Conservation (phyloP, 2,888 invertebrate genomes). For the Eupithecia subfuscata region DNA sequence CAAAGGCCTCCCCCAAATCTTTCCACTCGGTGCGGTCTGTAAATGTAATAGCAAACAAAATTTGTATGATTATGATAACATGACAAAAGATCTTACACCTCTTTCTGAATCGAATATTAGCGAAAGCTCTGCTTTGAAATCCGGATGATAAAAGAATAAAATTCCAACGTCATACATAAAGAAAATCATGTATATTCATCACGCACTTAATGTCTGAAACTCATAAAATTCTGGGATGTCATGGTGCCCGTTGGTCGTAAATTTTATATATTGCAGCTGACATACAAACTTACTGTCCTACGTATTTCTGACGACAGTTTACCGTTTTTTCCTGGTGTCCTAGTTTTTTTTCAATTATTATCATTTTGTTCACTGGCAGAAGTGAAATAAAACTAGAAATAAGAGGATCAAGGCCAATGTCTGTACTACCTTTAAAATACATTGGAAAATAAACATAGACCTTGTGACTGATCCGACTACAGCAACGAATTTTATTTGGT, state of each 20-base stretch:
- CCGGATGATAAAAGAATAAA: not conserved
- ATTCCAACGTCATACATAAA: slow-evolving; percentile 18
- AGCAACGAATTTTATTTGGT: not conserved
- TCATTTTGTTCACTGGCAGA: slow-evolving; percentile 58
- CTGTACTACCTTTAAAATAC: slow-evolving; percentile 10
- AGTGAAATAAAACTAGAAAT: slow-evolving; percentile 61
- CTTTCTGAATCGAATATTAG: not conserved
- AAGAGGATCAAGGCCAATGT: slow-evolving; percentile 17
- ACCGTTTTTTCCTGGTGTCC: not conserved
- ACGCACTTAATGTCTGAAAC: slow-evolving; percentile 8
- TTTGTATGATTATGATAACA: not conserved
- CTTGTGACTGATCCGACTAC: not conserved
- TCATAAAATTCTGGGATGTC: slow-evolving; percentile 18
- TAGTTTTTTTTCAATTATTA: slow-evolving; percentile 29
- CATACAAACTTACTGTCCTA: not conserved
- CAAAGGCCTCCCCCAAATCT: too few species aligned
- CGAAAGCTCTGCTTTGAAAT: slow-evolving; percentile 2
- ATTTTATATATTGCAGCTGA: slow-evolving; percentile 12
- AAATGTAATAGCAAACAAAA: not conserved
- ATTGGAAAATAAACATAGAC: slow-evolving; percentile 12
- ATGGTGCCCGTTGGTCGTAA: slow-evolving; percentile 18
- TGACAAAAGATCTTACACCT: not conserved
- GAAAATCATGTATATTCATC: slow-evolving; percentile 19
- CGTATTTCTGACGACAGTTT: slow-evolving; percentile 6
- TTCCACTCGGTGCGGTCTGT: too few species aligned